Evolutionary conservation across 1,140 invertebrate species (phyloP).

Genomic region (Cherax destructor): DNA sequence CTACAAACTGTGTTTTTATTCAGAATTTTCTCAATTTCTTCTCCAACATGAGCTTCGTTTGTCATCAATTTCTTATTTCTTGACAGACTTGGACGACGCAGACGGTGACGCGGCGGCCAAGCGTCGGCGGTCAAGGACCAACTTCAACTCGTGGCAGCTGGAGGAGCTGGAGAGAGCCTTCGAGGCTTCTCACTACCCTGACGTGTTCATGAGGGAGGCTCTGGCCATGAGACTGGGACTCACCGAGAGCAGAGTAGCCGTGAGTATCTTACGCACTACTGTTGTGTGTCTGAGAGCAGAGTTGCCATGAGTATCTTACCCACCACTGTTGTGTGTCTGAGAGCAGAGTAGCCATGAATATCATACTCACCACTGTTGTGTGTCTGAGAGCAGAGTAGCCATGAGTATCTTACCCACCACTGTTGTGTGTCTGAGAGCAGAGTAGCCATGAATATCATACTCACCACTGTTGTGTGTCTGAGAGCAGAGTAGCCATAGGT

Average conservation of each 20-base stretch:
- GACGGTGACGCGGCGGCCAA: slow-evolving; percentile 79
- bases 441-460: too few species aligned
- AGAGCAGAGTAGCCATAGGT: too few species aligned
- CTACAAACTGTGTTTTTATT: background rate
- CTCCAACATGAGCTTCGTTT: too few species aligned
- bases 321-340: background rate
- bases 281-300: background rate
- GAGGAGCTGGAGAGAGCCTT: slow-evolving; percentile 98
- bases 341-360: background rate
- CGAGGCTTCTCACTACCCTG: slow-evolving; percentile 96
- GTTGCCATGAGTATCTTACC: slow-evolving; percentile 8
- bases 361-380: background rate
- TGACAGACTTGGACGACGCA: slow-evolving; percentile 37
- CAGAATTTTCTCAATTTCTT: background rate
- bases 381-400: background rate
- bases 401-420: background rate
- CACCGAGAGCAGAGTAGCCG: slow-evolving; percentile 97
- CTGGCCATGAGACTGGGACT: slow-evolving; percentile 95
- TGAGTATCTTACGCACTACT: slow-evolving; percentile 76
- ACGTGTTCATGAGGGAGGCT: slow-evolving; percentile 97
- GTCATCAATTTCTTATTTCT: background rate
- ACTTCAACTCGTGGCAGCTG: slow-evolving; percentile 99
- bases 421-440: too few species aligned
- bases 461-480: too few species aligned
- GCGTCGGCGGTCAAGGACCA: slow-evolving; percentile 93